Percentiles rank a stretch among this genome's conserved stretches.
Conservation (phyloP, 2,797 vertebrate genomes). For the Capromys pilorides region DNA sequence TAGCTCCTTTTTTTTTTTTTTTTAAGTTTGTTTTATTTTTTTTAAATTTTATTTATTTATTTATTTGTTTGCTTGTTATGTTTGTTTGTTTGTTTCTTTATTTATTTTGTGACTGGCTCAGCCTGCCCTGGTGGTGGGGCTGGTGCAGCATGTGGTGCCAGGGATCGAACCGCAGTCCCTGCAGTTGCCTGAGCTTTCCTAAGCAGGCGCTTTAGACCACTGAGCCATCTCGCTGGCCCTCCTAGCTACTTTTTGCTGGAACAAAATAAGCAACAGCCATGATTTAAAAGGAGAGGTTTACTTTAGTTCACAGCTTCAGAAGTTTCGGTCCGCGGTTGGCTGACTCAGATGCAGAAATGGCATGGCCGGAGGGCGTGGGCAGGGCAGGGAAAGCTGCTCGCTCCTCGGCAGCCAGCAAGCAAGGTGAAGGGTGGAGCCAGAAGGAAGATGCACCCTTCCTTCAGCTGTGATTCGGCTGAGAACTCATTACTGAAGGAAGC, state of each 20-base stretch:
- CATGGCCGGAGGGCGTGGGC: neutral
- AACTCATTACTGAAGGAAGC: neutral
- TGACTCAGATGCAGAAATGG: neutral
- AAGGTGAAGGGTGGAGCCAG: neutral
- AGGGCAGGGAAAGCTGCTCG: neutral
- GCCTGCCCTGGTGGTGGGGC: too few relatives aligned
- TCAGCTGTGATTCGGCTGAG: neutral
- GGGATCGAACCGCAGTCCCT: too few relatives aligned
- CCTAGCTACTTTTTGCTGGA: neutral
- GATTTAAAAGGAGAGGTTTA: neutral
- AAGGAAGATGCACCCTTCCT: neutral
- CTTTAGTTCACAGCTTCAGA: neutral
- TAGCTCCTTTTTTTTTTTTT: neutral
- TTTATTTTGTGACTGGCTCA: too few relatives aligned
- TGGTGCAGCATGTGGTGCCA: too few relatives aligned
- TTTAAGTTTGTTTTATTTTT: too few relatives aligned
- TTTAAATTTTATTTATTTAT: too few relatives aligned
- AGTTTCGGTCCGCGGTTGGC: neutral
- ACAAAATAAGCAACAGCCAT: neutral
- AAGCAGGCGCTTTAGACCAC: too few relatives aligned
- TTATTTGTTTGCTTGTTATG: too few relatives aligned
- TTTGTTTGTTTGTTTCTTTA: too few relatives aligned
- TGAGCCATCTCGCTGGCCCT: too few relatives aligned
- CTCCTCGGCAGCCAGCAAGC: neutral
- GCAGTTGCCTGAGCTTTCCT: too few relatives aligned